These are phyloP conservation scores for Netelia melanura DNA, from an alignment of 2,888 invertebrate species.

Conservation along the genomic window DNA sequence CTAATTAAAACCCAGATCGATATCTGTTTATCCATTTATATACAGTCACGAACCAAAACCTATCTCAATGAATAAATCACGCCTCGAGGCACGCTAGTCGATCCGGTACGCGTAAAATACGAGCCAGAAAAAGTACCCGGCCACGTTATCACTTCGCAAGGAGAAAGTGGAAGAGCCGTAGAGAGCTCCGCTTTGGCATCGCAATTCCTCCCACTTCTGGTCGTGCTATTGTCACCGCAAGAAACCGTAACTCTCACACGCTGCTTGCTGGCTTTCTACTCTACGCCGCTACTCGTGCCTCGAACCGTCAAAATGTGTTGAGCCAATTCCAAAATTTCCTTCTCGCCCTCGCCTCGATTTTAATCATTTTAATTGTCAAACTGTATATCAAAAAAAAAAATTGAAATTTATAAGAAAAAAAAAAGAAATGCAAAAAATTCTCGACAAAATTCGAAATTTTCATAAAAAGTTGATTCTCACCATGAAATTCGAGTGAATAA, in stretches of 20 bases:
- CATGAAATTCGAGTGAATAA: too few relatives aligned
- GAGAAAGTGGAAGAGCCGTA: slow-evolving; percentile 58
- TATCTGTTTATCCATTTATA: too few relatives aligned
- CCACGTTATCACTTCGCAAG: slow-evolving; percentile 53
- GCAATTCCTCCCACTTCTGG: slow-evolving; percentile 50
- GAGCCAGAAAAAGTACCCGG: slow-evolving; percentile 33
- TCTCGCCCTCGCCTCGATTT: not conserved
- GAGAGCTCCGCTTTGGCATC: slow-evolving; percentile 46
- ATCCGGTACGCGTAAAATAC: slow-evolving; percentile 17
- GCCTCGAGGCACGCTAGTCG: slow-evolving; percentile 9
- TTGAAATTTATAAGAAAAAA: too few relatives aligned
- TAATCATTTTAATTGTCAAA: too few relatives aligned
- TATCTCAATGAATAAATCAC: too few relatives aligned
- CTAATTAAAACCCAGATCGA: too few relatives aligned
- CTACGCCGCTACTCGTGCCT: slow-evolving; percentile 17
- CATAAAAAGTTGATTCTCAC: too few relatives aligned
- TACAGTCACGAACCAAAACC: too few relatives aligned
- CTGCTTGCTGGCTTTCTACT: slow-evolving; percentile 63
- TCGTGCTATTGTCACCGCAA: slow-evolving; percentile 58
- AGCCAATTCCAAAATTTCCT: slow-evolving; percentile 41
- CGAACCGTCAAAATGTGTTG: slow-evolving; percentile 40
- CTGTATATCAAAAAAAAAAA: too few relatives aligned
- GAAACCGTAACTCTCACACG: slow-evolving; percentile 60
- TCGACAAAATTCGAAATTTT: too few relatives aligned
- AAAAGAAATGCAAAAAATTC: too few relatives aligned